Conservation (phyloP, 2,888 invertebrate genomes). For the Ophion ventricosus region DNA sequence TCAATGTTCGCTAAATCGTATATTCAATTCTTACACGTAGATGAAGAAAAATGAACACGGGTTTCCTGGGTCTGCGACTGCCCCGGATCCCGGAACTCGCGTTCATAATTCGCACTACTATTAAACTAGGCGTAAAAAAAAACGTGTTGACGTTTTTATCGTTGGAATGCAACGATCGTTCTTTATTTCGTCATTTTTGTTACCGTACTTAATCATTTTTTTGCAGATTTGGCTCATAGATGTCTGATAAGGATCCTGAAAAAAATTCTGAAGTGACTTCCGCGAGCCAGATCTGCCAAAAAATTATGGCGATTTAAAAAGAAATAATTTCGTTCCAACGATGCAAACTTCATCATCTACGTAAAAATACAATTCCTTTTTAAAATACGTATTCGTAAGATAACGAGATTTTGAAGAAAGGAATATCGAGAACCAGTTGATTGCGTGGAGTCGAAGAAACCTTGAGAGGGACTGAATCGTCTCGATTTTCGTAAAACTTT, state of each 20-base stretch:
- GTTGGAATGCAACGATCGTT: background rate
- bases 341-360: background rate
- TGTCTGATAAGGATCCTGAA: no score
- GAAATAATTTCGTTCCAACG: background rate
- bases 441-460: slow-evolving; percentile 25
- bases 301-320: background rate
- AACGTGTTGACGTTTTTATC: background rate
- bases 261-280: no score
- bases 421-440: slow-evolving; percentile 25
- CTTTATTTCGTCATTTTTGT: background rate
- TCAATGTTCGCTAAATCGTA: slow-evolving; percentile 38
- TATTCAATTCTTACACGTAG: background rate
- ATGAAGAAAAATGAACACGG: slow-evolving; percentile 26
- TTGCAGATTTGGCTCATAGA: no score
- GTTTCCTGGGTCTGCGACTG: slow-evolving; percentile 75
- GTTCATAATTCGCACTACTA: slow-evolving; percentile 18
- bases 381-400: slow-evolving; percentile 26
- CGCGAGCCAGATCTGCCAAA: no score
- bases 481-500: slow-evolving; percentile 22
- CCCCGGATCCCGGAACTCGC: slow-evolving; percentile 75
- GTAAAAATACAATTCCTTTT: slow-evolving; percentile 23
- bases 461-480: background rate
- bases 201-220: background rate
- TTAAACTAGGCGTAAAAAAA: background rate
- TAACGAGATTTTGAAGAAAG: slow-evolving; percentile 13